Percentiles rank a stretch among this genome's conserved stretches.
These are phyloP conservation scores for Anthopleura xanthogrammica DNA, from an alignment of 92 coral and sea anemone genomes.

Conservation along the genomic window DNA sequence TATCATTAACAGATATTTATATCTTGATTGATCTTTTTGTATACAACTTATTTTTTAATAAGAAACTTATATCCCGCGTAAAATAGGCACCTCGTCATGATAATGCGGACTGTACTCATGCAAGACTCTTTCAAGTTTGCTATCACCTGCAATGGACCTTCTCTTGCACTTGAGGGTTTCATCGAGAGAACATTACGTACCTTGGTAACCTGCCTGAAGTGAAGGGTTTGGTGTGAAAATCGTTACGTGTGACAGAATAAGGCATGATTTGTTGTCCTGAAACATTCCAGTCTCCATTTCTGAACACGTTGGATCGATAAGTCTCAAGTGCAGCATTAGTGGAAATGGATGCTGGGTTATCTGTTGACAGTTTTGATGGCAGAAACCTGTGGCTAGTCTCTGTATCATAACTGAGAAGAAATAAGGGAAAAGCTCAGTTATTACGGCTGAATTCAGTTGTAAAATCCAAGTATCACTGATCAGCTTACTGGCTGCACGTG, in stretches of 20 bases:
- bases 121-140: no score
- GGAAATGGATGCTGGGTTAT: constrained; percentile 11
- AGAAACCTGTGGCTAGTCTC: constrained; percentile 37
- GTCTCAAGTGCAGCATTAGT: constrained; percentile 49
- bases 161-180: no score
- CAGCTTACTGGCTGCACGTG: constrained; percentile 52
- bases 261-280: constrained; percentile 29
- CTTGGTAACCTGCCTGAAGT: constrained; percentile 1
- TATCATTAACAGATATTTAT: no score
- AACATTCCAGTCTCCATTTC: constrained; percentile 90
- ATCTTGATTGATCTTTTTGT: no score
- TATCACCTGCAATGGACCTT: no score
- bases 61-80: no score
- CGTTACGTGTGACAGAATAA: constrained; percentile 71
- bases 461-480: background rate
- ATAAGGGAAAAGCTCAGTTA: background rate
- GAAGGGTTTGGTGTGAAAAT: constrained; percentile 70
- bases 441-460: background rate
- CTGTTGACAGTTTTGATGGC: constrained; percentile 10
- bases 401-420: constrained; percentile 36
- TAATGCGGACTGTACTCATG: no score
- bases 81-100: no score
- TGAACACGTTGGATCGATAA: constrained; percentile 72
- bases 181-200: no score
- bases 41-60: no score